These are phyloP conservation scores for Cryptosula pallasiana DNA, from an alignment of 2,888 invertebrate genomes.

Conservation along the genomic window DNA sequence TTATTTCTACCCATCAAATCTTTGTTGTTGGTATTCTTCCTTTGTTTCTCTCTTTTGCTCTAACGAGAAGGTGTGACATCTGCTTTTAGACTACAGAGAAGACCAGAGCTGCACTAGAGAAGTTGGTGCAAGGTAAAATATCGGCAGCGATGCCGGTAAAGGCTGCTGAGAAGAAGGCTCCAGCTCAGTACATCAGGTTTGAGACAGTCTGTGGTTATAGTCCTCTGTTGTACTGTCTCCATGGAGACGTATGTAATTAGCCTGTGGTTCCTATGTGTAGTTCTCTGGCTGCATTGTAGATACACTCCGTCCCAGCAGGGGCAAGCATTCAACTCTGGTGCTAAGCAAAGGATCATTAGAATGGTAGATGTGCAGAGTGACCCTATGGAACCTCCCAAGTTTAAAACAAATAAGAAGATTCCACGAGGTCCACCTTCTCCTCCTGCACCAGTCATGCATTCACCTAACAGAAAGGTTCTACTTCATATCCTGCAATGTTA, in stretches of 20 bases:
- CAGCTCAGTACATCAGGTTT: conserved; percentile 86
- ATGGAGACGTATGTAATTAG: too few species aligned
- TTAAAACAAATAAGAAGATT: conserved; percentile 95
- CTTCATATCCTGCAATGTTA: too few species aligned
- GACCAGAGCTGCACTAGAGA: conserved; percentile 80
- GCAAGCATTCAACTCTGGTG: conserved; percentile 85
- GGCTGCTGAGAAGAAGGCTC: conserved; percentile 84
- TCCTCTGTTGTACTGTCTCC: too few species aligned
- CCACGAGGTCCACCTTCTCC: conserved; percentile 97
- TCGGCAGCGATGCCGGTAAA: conserved; percentile 94
- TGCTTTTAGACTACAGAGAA: conserved; percentile 68
- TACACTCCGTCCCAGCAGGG: conserved; percentile 98
- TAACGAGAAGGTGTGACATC: not conserved
- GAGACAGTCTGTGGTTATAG: too few species aligned
- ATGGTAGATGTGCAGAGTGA: conserved; percentile 90
- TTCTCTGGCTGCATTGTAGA: too few species aligned
- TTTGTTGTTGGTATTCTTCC: too few species aligned
- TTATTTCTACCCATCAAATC: too few species aligned
- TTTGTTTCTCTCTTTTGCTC: too few species aligned
- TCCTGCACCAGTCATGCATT: conserved; percentile 96
- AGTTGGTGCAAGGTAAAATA: conserved; percentile 71
- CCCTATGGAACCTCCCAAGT: conserved; percentile 98
- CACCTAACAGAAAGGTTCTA: conserved; percentile 90
- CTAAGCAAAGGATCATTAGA: conserved; percentile 93
- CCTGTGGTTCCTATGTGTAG: too few species aligned